phyloP scores from a whole-genome alignment of 2,797 vertebrate species.

The Pipistrellus kuhlii region DNA sequence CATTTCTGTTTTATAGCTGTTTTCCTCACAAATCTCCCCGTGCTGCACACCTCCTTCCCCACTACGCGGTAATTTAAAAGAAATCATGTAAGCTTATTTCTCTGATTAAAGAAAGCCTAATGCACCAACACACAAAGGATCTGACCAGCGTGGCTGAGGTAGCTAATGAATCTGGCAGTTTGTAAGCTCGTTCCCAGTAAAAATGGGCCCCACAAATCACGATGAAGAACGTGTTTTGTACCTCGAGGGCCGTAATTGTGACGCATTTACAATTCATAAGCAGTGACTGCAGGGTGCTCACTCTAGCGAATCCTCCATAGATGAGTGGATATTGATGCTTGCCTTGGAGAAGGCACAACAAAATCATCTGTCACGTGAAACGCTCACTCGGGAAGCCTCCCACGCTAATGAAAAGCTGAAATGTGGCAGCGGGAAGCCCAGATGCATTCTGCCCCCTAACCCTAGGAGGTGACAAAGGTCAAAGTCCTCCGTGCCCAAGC shows the following conservation, averaged over 20 bases:
- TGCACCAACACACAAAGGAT: conserved; percentile 48
- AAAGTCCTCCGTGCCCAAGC: background rate
- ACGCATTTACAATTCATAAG: conserved; percentile 78
- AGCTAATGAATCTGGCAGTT: conserved; percentile 61
- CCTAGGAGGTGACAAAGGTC: conserved; percentile 17
- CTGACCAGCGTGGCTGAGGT: conserved; percentile 7
- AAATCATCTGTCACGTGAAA: conserved; percentile 75
- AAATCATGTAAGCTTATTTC: conserved; percentile 61
- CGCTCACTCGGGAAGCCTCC: conserved; percentile 40
- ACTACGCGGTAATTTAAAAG: conserved; percentile 42
- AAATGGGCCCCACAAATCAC: conserved; percentile 68
- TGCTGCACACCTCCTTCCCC: conserved; percentile 8
- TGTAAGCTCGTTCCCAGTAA: conserved; percentile 67
- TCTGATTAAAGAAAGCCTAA: conserved; percentile 70
- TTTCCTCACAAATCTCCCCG: conserved; percentile 54
- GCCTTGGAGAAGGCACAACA: conserved; percentile 29
- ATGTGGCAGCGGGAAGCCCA: conserved; percentile 41
- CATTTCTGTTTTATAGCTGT: conserved; percentile 69
- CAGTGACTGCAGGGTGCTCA: conserved; percentile 45
- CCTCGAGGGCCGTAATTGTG: conserved; percentile 66
- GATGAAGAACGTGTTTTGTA: conserved; percentile 46
- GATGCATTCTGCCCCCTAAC: background rate
- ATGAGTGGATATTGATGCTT: conserved; percentile 18
- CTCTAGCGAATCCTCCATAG: conserved; percentile 67
- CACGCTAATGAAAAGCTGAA: conserved; percentile 71